Conservation (phyloP, 2,113 vertebrate species). For the Aptenodytes patagonicus region DNA sequence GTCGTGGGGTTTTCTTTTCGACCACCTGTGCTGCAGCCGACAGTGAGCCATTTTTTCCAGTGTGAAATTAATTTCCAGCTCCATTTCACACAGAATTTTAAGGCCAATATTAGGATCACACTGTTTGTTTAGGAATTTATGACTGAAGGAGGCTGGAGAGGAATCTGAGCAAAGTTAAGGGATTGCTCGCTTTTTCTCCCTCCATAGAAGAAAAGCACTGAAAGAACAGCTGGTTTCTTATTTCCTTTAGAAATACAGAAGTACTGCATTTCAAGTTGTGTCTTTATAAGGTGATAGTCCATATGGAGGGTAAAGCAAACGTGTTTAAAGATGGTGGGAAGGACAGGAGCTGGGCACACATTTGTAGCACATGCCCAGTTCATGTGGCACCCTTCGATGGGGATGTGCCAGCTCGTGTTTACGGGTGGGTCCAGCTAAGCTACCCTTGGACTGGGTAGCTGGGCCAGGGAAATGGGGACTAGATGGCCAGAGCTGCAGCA, state of each 20-base stretch:
- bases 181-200: neutral
- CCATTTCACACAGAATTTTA: slow-evolving; percentile 55
- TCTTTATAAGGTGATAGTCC: neutral
- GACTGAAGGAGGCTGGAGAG: neutral
- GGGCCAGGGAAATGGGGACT: rapidly evolving
- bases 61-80: slow-evolving; percentile 66
- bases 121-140: slow-evolving; percentile 19
- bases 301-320: neutral
- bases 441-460: too few relatives aligned
- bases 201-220: neutral
- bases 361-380: neutral
- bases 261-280: neutral
- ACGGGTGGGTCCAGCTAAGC: neutral
- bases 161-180: neutral
- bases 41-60: neutral
- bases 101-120: neutral
- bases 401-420: neutral
- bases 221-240: neutral
- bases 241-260: neutral
- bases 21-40: neutral
- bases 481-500: neutral
- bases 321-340: neutral
- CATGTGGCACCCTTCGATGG: neutral
- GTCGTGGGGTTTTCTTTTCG: neutral
- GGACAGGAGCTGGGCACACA: neutral